These are phyloP conservation scores for Lasius platythorax DNA, from an alignment of 2,888 invertebrate species.

Conservation along the genomic window DNA sequence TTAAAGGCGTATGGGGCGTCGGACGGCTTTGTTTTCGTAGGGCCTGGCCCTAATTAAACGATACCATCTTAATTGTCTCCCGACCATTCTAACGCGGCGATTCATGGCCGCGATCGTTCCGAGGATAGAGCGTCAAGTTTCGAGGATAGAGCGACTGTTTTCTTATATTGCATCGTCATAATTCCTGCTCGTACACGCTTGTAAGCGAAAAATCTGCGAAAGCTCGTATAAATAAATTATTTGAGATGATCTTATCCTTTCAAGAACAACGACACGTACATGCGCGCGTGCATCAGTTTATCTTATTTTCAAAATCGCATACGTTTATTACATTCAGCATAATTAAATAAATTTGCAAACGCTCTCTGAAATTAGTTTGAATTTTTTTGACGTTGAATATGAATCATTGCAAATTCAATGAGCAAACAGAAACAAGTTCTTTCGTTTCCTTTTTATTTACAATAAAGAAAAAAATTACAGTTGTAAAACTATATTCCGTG, in stretches of 20 bases:
- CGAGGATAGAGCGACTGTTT: slow-evolving; percentile 54
- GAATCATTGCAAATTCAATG: background rate
- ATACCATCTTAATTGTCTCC: slow-evolving; percentile 81
- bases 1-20: slow-evolving; percentile 55
- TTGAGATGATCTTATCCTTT: background rate
- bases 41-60: slow-evolving; percentile 80
- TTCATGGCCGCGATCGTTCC: slow-evolving; percentile 48
- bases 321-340: background rate
- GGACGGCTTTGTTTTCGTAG: slow-evolving; percentile 69
- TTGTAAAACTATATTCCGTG: background rate
- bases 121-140: slow-evolving; percentile 59
- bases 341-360: background rate
- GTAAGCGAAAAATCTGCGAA: background rate
- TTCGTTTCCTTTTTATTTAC: background rate
- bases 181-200: slow-evolving; percentile 3
- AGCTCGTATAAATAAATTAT: background rate
- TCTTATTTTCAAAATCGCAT: background rate
- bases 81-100: slow-evolving; percentile 65
- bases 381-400: background rate
- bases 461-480: background rate
- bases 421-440: background rate
- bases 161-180: slow-evolving; percentile 25
- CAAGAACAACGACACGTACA: background rate
- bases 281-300: background rate
- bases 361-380: background rate